These are phyloP conservation scores for Andrena trimmerana DNA, from an alignment of 2,888 invertebrate species.

Conservation along the genomic window DNA sequence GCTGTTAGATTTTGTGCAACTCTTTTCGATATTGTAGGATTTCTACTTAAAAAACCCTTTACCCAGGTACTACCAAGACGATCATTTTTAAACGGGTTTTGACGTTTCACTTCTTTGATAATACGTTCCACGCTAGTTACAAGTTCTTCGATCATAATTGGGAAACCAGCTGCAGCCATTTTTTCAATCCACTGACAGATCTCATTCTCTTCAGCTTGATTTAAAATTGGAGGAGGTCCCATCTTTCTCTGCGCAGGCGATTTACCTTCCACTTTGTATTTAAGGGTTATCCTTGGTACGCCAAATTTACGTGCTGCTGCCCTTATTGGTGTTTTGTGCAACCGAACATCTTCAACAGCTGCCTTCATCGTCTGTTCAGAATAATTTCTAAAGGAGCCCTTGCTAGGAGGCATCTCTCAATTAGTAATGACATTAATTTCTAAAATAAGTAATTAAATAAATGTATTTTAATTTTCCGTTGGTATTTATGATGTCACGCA, in stretches of 20 bases:
- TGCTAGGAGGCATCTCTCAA: neutral
- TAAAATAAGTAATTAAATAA: neutral
- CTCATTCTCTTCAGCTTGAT: slow-evolving; percentile 47
- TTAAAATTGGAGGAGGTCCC: slow-evolving; percentile 56
- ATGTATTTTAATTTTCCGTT: too few relatives aligned
- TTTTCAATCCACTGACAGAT: slow-evolving; percentile 70
- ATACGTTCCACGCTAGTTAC: neutral
- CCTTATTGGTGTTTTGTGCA: too few relatives aligned
- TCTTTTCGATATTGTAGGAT: slow-evolving; percentile 24
- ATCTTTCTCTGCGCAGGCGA: slow-evolving; percentile 57
- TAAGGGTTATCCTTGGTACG: slow-evolving; percentile 53
- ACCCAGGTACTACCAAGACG: neutral
- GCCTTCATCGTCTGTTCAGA: too few relatives aligned
- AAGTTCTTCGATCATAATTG: slow-evolving; percentile 61
- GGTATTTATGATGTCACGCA: too few relatives aligned
- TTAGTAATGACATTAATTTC: slow-evolving; percentile 4
- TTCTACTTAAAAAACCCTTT: slow-evolving; percentile 55
- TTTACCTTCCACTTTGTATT: slow-evolving; percentile 59
- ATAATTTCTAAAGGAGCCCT: too few relatives aligned
- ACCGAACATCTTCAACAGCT: too few relatives aligned
- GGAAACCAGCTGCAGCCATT: slow-evolving; percentile 74
- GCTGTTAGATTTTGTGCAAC: too few relatives aligned
- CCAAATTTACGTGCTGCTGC: too few relatives aligned
- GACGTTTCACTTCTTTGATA: neutral
- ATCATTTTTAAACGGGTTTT: neutral